A percentile compares a stretch with the other conserved stretches of the same genome.
phyloP scores from a whole-genome alignment of 2,113 vertebrate species.

The Chamaea fasciata region DNA sequence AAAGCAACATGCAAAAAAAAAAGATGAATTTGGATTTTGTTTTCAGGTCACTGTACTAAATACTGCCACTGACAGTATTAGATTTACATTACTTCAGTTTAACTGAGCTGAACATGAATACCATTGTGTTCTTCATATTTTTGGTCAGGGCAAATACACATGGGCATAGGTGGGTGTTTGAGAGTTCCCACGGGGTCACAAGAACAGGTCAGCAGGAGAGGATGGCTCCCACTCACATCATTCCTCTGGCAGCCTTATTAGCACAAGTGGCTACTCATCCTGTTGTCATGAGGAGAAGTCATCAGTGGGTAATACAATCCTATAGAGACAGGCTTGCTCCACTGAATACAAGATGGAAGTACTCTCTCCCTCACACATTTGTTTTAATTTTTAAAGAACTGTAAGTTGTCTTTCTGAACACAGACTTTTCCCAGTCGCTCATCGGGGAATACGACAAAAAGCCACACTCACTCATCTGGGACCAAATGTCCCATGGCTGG shows the following conservation, averaged over 20 bases:
- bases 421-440: not conserved
- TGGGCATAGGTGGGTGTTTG: accelerated
- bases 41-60: not conserved
- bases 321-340: not conserved
- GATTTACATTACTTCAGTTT: not conserved
- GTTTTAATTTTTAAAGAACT: not conserved
- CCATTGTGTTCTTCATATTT: not conserved
- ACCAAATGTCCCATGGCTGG: not conserved
- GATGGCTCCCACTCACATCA: not conserved
- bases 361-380: not conserved
- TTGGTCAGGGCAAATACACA: not conserved
- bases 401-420: not conserved
- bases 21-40: not conserved
- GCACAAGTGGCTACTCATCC: not conserved
- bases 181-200: not conserved
- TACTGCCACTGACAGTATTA: not conserved
- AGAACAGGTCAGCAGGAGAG: not conserved
- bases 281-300: not conserved
- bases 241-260: not conserved
- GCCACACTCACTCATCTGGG: not conserved
- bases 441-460: not conserved
- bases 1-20: not conserved
- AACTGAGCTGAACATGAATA: not conserved
- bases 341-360: not conserved
- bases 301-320: not conserved